Base-by-base conservation (phyloP, 2,888 invertebrate species). In the Ormyrus labotus region DNA sequence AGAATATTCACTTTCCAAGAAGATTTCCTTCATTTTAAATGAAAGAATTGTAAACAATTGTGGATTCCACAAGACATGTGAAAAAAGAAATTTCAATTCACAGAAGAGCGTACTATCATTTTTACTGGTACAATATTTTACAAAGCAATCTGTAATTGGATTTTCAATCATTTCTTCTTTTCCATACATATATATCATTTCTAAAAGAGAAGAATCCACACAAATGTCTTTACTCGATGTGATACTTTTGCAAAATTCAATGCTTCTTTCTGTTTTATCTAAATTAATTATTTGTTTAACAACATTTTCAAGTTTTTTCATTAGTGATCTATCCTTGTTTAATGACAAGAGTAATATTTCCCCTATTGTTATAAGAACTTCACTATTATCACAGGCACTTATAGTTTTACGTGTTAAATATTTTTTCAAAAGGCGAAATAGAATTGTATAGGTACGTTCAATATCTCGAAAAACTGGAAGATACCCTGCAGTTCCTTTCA, bases 111-210 rank as follows among this genome's bases (percentile, higher is more conserved):
- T 63, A 0, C 77, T 53, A 51, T 86, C 78, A n/a, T 55, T 63
- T 57, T 55, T 8, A 48, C 76, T 53, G 0, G 77, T 67, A 51
- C 80, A 82, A 51, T 61, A 78, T 9, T 9, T 11, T 3, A 68
- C 34, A 69, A 82, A 80, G 61, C 58, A 80, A 50, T 80, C 72
- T 6, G 84, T 64, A 10, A 90, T 70, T 0, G 89, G 88, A 72
- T 85, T 82, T 71, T 89, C 89, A 63, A 90, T 85, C 47, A 88
- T 82, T 68, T 84, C 84, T 45, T 63, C 81, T 34, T 83, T 85
- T 55, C 86, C 86, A 5, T 74, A 80, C 3, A 75, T 6, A 68
- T 88, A 88, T 69, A 90, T 84, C 60, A 81, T 80, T 79, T 88
- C 88, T 58, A 87, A 67, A 0, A 84, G 81, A 7, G 79, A 72